A percentile compares a stretch with the other conserved stretches of the same genome.
Evolutionary conservation across 2,888 invertebrate species (phyloP).

Genomic region (Nipponacmea schrenckii): DNA sequence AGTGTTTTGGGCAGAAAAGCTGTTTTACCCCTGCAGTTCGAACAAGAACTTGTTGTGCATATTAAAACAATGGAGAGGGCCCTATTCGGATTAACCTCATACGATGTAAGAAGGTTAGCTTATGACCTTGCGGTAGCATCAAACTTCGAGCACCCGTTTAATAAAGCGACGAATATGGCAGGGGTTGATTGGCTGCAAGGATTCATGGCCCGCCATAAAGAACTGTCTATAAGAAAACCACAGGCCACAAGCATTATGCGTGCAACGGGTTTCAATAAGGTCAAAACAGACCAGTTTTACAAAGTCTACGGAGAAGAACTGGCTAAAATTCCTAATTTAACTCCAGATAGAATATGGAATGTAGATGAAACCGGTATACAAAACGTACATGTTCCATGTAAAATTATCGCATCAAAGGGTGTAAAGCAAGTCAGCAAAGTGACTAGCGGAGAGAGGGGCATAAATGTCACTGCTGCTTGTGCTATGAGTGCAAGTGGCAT

Average conservation of each 20-base stretch:
- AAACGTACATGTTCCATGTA: not conserved
- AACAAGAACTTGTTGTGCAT: not conserved
- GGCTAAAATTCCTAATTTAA: not conserved
- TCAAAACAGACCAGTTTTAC: constrained; percentile 29
- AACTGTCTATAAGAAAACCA: not conserved
- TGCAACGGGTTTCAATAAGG: not conserved
- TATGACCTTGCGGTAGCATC: not conserved
- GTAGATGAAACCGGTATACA: not conserved
- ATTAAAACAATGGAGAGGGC: constrained; percentile 4
- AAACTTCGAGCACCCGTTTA: constrained; percentile 3
- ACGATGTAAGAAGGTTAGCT: constrained; percentile 1
- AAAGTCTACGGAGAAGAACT: constrained; percentile 18
- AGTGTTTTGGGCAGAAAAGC: not conserved
- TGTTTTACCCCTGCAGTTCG: not conserved
- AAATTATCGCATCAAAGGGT: constrained; percentile 16
- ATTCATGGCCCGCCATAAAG: not conserved
- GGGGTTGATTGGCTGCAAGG: constrained; percentile 10
- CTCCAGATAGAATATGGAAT: not conserved
- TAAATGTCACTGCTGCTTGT: not conserved
- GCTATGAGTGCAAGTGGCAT: constrained; percentile 27
- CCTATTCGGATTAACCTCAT: constrained; percentile 7
- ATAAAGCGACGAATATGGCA: constrained; percentile 9
- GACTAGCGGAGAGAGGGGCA: constrained; percentile 27
- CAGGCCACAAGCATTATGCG: not conserved
- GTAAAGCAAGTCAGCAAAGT: constrained; percentile 12